Evolutionary conservation across 1,140 invertebrate genomes (phyloP).

Genomic region (Pomphorhynchus laevis): DNA sequence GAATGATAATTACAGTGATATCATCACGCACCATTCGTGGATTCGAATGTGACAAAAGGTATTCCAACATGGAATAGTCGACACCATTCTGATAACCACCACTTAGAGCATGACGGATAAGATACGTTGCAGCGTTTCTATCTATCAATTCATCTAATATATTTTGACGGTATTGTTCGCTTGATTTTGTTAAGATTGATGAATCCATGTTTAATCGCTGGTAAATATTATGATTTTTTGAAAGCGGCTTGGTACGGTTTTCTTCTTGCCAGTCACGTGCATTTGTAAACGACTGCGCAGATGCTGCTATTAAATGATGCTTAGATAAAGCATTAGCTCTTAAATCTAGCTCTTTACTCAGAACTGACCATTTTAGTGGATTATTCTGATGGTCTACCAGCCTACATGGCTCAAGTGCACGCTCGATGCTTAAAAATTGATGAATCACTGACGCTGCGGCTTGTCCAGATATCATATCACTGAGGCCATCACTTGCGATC

Average conservation of each 20-base stretch:
- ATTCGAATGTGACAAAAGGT: slow-evolving; percentile 27
- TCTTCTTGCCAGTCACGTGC: too few relatives aligned
- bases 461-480: slow-evolving; percentile 52
- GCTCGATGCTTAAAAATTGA: slow-evolving; percentile 56
- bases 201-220: slow-evolving; percentile 7
- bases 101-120: slow-evolving; percentile 56
- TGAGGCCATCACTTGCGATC: slow-evolving; percentile 73
- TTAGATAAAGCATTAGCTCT: too few relatives aligned
- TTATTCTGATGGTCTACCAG: slow-evolving; percentile 34
- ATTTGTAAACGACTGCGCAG: too few relatives aligned
- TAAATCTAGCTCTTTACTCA: too few relatives aligned
- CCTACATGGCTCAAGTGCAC: slow-evolving; percentile 19
- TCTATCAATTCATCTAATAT: slow-evolving; percentile 29
- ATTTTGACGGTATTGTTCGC: too few relatives aligned
- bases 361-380: too few relatives aligned
- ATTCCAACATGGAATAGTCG: slow-evolving; percentile 46
- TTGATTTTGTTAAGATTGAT: slow-evolving; percentile 13
- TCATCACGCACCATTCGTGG: slow-evolving; percentile 19
- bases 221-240: too few relatives aligned
- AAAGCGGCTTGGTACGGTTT: too few relatives aligned
- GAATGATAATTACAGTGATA: slow-evolving; percentile 19
- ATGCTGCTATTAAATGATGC: too few relatives aligned
- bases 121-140: slow-evolving; percentile 57
- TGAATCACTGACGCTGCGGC: slow-evolving; percentile 35
- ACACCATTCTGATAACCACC: slow-evolving; percentile 23